phyloP scores from a whole-genome alignment of 2,113 vertebrate genomes.

The Azemiops feae region DNA sequence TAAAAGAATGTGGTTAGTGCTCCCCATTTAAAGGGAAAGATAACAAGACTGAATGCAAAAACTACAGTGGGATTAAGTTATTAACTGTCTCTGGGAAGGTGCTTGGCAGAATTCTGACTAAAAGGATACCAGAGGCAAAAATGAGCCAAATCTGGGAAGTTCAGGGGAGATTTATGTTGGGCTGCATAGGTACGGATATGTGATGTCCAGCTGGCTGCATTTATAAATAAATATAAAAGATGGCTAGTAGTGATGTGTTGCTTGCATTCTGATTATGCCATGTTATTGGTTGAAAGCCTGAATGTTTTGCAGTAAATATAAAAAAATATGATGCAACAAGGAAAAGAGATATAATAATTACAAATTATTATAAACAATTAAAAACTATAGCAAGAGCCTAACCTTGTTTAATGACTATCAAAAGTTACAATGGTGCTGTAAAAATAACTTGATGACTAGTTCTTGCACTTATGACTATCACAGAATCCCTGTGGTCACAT shows the following conservation, averaged over 20 bases:
- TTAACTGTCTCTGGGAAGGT: not conserved
- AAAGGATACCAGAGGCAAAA: not conserved
- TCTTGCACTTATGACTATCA: not conserved
- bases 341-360: not conserved
- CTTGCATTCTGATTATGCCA: not conserved
- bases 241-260: not conserved
- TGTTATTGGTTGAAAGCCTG: not conserved
- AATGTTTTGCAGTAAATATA: not conserved
- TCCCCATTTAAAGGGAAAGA: not conserved
- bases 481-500: not conserved
- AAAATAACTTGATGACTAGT: not conserved
- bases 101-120: not conserved
- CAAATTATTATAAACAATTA: not conserved
- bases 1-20: not conserved
- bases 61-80: not conserved
- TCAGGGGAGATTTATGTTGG: not conserved
- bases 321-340: not conserved
- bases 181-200: not conserved
- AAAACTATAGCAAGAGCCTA: not conserved
- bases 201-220: not conserved
- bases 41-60: not conserved
- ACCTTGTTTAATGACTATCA: not conserved
- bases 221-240: not conserved
- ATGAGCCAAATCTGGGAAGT: not conserved
- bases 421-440: not conserved